Conservation (phyloP, 2,888 invertebrate genomes). For the Epirrhoe alternata region DNA sequence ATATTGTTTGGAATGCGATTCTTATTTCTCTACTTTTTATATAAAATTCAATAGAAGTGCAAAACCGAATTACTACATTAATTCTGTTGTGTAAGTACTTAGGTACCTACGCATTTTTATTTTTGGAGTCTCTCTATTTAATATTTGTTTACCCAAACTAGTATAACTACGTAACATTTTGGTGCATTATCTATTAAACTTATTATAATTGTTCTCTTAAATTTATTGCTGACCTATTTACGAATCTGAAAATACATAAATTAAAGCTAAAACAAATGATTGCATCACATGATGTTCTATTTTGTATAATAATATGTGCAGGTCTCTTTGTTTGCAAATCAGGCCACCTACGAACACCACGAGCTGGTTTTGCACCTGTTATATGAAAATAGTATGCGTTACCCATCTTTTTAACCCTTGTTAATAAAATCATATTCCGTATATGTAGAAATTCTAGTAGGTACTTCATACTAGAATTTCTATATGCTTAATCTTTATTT, state of each 20-base stretch:
- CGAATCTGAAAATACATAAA: constrained; percentile 15
- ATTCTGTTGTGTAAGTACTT: no score
- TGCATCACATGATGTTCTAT: constrained; percentile 22
- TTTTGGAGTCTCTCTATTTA: not conserved
- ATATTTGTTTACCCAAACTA: not conserved
- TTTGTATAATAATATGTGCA: not conserved
- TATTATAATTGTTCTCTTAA: constrained; percentile 3
- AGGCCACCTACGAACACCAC: constrained; percentile 9
- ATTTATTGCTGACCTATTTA: constrained; percentile 25
- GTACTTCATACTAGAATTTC: no score
- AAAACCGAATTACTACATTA: no score
- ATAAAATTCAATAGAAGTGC: no score
- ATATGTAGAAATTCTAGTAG: no score
- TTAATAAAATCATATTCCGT: no score
- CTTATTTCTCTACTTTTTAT: no score
- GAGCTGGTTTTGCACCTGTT: not conserved
- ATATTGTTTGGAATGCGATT: no score
- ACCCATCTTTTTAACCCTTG: not conserved
- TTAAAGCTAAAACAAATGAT: constrained; percentile 19
- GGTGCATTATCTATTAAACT: constrained; percentile 2
- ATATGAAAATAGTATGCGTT: not conserved
- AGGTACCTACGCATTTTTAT: not conserved
- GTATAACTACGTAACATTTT: not conserved
- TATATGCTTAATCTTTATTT: no score
- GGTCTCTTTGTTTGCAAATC: not conserved